Evolutionary conservation across 2,113 vertebrate genomes (phyloP).

Genomic region (Sylvietta virens): DNA sequence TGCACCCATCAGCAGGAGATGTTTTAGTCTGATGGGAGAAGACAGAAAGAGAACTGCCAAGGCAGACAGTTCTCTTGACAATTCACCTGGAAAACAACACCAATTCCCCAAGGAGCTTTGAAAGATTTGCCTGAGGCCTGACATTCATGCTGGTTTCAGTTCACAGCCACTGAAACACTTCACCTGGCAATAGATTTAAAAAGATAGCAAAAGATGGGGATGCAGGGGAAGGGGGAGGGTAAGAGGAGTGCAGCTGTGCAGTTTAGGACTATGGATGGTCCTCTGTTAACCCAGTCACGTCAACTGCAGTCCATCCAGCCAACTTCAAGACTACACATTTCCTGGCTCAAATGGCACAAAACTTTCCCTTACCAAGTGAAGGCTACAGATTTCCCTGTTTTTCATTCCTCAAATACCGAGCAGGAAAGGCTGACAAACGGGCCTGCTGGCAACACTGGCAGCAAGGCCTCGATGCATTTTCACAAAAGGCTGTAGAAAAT

Average conservation of each 20-base stretch:
- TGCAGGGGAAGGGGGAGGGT: background rate
- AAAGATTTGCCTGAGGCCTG: background rate
- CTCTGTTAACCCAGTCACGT: background rate
- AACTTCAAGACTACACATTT: background rate
- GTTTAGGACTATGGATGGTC: background rate
- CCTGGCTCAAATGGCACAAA: background rate
- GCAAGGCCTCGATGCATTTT: rapidly evolving
- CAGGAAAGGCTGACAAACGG: background rate
- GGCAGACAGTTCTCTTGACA: background rate
- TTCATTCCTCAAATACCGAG: background rate
- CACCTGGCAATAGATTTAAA: background rate
- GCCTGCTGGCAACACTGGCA: background rate
- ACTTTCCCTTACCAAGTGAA: background rate
- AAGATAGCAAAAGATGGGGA: background rate
- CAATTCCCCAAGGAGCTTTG: background rate
- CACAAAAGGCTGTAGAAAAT: background rate
- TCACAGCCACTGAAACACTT: background rate
- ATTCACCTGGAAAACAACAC: background rate
- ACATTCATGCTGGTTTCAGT: background rate
- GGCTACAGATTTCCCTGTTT: background rate
- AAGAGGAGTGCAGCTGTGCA: background rate
- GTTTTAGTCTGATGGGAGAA: background rate
- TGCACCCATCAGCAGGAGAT: background rate
- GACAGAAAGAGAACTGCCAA: background rate
- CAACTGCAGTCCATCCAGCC: background rate